Conservation (phyloP, 2,888 invertebrate species). For the Furcula furcula region DNA sequence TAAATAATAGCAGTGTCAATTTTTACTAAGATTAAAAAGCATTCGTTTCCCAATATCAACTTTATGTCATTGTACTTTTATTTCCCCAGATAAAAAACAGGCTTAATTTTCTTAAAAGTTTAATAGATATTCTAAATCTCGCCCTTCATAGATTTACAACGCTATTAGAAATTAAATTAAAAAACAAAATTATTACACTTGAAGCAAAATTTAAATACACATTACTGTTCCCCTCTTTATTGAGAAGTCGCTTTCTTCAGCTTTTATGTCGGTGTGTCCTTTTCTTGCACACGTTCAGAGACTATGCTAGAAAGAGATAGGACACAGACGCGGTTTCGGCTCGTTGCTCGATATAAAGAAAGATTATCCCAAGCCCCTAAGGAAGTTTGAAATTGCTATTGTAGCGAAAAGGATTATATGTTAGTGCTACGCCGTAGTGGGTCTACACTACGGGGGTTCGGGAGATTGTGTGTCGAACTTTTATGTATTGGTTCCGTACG, state of each 20-base stretch:
- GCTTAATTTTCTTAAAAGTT: too few relatives aligned
- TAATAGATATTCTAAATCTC: constrained; percentile 22
- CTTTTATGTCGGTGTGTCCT: constrained; percentile 41
- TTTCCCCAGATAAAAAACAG: too few relatives aligned
- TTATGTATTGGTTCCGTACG: constrained; percentile 35
- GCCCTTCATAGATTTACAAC: constrained; percentile 58
- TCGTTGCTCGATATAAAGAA: constrained; percentile 80
- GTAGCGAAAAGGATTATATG: constrained; percentile 83
- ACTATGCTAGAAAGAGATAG: constrained; percentile 42
- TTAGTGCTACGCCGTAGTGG: constrained; percentile 78
- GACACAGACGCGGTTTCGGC: constrained; percentile 52
- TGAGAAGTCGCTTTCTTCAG: constrained; percentile 72
- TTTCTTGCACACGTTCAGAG: constrained; percentile 27
- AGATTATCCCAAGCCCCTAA: constrained; percentile 82
- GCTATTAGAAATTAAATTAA: constrained; percentile 79
- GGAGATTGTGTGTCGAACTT: constrained; percentile 49
- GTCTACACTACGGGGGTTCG: constrained; percentile 61
- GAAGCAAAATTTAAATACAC: constrained; percentile 80
- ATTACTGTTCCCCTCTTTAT: constrained; percentile 78
- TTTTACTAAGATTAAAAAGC: too few relatives aligned
- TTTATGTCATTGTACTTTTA: too few relatives aligned
- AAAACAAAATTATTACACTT: constrained; percentile 79
- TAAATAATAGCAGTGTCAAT: too few relatives aligned
- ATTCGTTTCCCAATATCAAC: too few relatives aligned
- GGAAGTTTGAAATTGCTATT: constrained; percentile 83